Base-by-base conservation (phyloP, 2,113 vertebrate genomes). In the Corythaixoides concolor region DNA sequence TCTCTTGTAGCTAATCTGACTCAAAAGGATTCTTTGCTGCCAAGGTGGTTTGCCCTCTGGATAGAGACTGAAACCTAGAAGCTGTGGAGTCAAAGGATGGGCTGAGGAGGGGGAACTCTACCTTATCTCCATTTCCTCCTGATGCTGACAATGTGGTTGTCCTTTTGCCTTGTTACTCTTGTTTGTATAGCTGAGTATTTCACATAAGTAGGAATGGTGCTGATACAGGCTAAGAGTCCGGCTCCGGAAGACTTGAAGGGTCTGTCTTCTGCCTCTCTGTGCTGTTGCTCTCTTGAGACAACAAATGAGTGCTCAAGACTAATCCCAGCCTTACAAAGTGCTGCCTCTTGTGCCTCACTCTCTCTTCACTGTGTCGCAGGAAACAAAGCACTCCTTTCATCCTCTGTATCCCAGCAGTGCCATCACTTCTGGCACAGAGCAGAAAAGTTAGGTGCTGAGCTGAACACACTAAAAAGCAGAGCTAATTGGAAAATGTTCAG, bases 271-370 rank as follows among this genome's bases (percentile, higher is more conserved):
- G 47, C 17, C 22, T 85, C 8, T 5, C 9, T 24, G 2, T 11
- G 6, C 6, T 27, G 14, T 67, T 39, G 13, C 14, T 75, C 24
- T 63, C 60, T 62, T 0, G 0, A 59, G 18, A 43, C 21, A 80
- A 11, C 43, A 55, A 88, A 12, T 11, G 8, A 11, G 2, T 24
- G 18, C 60, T 69, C 22, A 45, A 20, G 35, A 72, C 12, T 75
- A 27, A 43, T 24, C 37, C 13, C 24, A 77, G 6, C 10, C 28
- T 83, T n/a, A 35, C 5, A 35, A 73, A 49, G 14, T 18, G 6
- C 4, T 82, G 10, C 19, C 17, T 0, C n/a, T 45, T 0, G 0
- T 45, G 39, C 23, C 35, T 72, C 33, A 32, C 1, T 58, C 53
- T 72, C 70, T 91, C 27, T 8, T 67, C 16, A 10, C 10, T 41